These are phyloP conservation scores for Virgularia gustaviana DNA, from an alignment of 92 coral and sea anemone genomes.

Conservation along the genomic window DNA sequence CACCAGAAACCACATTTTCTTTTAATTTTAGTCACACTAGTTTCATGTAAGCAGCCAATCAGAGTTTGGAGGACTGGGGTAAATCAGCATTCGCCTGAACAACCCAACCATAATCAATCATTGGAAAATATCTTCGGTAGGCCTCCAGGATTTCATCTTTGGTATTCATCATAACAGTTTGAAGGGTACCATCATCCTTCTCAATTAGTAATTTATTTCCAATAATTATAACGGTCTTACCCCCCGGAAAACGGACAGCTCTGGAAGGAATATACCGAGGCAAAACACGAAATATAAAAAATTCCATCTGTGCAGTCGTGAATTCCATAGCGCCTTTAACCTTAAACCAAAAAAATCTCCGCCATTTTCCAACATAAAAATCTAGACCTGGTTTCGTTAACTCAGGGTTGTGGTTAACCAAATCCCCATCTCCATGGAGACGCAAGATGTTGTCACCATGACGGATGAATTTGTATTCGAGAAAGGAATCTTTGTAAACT, in stretches of 20 bases:
- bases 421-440: constrained; percentile 6
- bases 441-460: not conserved
- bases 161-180: not conserved
- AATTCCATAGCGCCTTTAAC: not conserved
- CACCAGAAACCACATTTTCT: too few species aligned
- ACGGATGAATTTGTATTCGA: constrained; percentile 7
- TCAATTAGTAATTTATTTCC: not conserved
- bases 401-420: not conserved
- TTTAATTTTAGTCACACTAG: too few species aligned
- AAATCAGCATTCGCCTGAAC: not conserved
- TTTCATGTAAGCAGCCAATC: too few species aligned
- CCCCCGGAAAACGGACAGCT: constrained; percentile 1
- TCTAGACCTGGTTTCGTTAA: not conserved
- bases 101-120: not conserved
- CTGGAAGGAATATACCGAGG: not conserved
- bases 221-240: not conserved
- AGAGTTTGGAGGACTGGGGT: not conserved
- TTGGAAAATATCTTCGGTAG: not conserved
- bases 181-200: not conserved
- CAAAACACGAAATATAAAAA: not conserved
- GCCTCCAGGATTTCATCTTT: constrained; percentile 3
- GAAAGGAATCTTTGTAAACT: constrained; percentile 10
- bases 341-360: not conserved
- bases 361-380: constrained; percentile 1
- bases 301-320: not conserved